Percentiles rank a stretch among this genome's conserved stretches.
Conservation (phyloP, 2,888 invertebrate genomes). For the Pachymerium ferrugineum region DNA sequence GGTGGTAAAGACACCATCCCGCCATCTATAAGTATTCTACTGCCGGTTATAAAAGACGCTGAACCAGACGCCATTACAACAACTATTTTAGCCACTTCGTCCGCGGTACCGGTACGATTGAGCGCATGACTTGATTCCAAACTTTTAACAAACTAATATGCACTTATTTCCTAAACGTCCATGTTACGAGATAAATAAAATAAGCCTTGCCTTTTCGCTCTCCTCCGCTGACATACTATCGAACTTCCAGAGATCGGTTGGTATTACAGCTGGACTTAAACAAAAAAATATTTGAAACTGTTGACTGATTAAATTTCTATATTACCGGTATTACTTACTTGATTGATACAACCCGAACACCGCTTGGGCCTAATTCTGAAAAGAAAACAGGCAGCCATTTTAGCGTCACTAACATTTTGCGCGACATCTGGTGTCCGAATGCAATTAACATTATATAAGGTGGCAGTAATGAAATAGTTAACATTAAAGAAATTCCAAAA, state of each 20-base stretch:
- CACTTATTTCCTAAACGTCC: background rate
- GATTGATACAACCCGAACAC: background rate
- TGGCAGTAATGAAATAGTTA: too few species aligned
- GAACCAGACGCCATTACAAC: background rate
- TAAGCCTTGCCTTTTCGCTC: background rate
- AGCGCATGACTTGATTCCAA: background rate
- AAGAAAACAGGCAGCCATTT: too few species aligned
- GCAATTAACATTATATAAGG: too few species aligned
- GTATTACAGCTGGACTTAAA: conserved; percentile 15
- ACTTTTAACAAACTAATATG: background rate
- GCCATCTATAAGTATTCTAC: conserved; percentile 28
- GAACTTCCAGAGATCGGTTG: conserved; percentile 3
- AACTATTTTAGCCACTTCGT: conserved; percentile 11
- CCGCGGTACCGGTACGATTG: background rate
- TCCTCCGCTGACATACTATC: conserved; percentile 1
- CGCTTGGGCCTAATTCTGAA: conserved; percentile 7
- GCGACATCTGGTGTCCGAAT: too few species aligned
- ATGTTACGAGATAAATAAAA: background rate
- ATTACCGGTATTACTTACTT: background rate
- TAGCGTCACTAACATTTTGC: too few species aligned
- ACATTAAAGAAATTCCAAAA: too few species aligned
- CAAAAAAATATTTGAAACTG: background rate
- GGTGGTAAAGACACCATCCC: background rate
- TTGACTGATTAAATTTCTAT: background rate
- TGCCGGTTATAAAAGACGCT: conserved; percentile 17